A percentile compares a stretch with the other conserved stretches of the same genome.
Evolutionary conservation across 1,140 invertebrate genomes (phyloP).

Genomic region (Cydia strobilella): DNA sequence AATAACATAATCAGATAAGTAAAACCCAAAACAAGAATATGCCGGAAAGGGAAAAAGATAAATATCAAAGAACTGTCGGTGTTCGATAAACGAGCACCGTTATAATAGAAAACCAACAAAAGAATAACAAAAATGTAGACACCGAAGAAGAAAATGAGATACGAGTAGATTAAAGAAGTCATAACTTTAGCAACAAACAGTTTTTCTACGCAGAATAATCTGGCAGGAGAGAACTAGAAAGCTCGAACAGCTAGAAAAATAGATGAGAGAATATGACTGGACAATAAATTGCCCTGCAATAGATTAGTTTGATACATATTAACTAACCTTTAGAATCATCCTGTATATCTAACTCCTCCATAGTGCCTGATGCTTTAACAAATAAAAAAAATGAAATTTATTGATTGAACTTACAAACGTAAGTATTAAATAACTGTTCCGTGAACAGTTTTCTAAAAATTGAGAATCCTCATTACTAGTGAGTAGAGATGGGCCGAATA

Average conservation of each 20-base stretch:
- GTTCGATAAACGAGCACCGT: background rate
- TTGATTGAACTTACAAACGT: background rate
- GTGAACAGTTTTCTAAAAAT: too few species aligned
- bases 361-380: background rate
- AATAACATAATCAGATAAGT: background rate
- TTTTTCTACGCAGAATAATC: background rate
- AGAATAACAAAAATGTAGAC: background rate
- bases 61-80: background rate
- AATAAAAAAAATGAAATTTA: background rate
- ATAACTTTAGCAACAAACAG: background rate
- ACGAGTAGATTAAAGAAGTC: background rate
- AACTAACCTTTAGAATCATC: background rate
- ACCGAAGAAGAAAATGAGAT: background rate
- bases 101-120: background rate
- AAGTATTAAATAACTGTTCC: too few species aligned
- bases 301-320: background rate
- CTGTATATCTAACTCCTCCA: background rate
- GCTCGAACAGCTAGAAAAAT: background rate
- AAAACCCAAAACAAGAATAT: background rate
- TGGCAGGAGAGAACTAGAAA: too few species aligned
- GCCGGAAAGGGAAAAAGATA: background rate
- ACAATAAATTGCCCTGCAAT: too few species aligned
- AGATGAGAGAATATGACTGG: background rate
- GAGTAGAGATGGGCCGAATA: too few species aligned
- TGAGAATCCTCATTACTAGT: too few species aligned